Evolutionary conservation across 2,797 vertebrate genomes (phyloP).

Genomic region (Myripristis jacobus): DNA sequence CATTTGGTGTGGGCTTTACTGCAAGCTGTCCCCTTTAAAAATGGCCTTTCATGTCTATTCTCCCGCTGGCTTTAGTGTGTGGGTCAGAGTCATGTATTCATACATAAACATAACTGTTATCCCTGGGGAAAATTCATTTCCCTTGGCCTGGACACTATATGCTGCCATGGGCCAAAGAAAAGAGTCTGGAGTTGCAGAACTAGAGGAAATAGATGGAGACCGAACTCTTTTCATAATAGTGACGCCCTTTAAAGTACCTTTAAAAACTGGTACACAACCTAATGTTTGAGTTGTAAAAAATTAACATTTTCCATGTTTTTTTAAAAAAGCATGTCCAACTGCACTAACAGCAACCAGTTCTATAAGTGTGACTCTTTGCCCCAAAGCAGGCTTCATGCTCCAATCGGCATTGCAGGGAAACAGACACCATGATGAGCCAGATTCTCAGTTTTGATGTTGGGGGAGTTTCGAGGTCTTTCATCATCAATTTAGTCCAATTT

Average conservation of each 20-base stretch:
- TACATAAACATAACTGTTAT: slow-evolving; percentile 71
- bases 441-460: slow-evolving; percentile 57
- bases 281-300: slow-evolving; percentile 34
- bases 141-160: slow-evolving; percentile 65
- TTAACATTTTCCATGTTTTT: slow-evolving; percentile 36
- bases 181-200: slow-evolving; percentile 65
- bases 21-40: slow-evolving; percentile 55
- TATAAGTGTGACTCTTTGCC: slow-evolving; percentile 36
- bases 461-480: slow-evolving; percentile 77
- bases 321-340: slow-evolving; percentile 37
- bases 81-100: slow-evolving; percentile 62
- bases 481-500: slow-evolving; percentile 75
- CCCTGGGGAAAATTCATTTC: slow-evolving; percentile 63
- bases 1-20: slow-evolving; percentile 50
- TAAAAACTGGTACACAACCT: slow-evolving; percentile 16
- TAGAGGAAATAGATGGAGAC: slow-evolving; percentile 41
- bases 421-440: slow-evolving; percentile 46
- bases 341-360: slow-evolving; percentile 18
- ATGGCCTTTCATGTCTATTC: slow-evolving; percentile 58
- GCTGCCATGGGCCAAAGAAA: slow-evolving; percentile 76
- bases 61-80: slow-evolving; percentile 40
- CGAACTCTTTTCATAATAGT: slow-evolving; percentile 38
- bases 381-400: slow-evolving; percentile 30
- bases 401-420: slow-evolving; percentile 44
- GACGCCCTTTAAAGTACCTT: slow-evolving; percentile 18